Base-by-base conservation (phyloP, 2,113 vertebrate genomes). In the Rhinoderma darwinii region DNA sequence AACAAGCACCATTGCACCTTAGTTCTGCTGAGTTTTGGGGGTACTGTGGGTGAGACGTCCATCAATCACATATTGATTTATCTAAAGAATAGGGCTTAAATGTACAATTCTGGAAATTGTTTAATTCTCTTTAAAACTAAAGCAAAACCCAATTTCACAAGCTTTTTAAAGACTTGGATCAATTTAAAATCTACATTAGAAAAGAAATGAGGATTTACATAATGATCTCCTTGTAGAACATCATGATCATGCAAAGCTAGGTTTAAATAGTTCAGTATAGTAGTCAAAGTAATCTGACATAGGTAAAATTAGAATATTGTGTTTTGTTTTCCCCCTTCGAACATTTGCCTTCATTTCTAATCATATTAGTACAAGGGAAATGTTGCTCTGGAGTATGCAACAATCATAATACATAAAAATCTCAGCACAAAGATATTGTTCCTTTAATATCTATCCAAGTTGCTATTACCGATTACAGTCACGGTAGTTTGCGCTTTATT, bases 261-360 rank as follows among this genome's bases (percentile, higher is more conserved):
- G 27, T 51, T 51, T 77, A 32, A 72, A 17, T 11, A 25, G 25
- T 25, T 30, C 22, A 5, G n/a, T 30, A 75, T 44, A 76, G 74
- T 44, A 74, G 41, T 39, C 20, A 25, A n/a, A 74, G 37, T 74
- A 76, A 76, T 76, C 20, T 50, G 32, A 20, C 37, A 73, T 2
- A 8, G 2, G 20, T 20, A 73, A 73, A 12, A 41, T 41, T 11
- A 25, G 37, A 75, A 44, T 75, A 11, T 41, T 25, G 4, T 41
- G 12, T 72, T 68, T 68, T 68, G 10, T 72, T 25, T 66, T 12
- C 14, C 44, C 61, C 4, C 61, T 32, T 32, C 30, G 8, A 32
- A 77, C 47, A 32, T 77, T 50, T 30, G 44, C 44, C 47, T 77
- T 47, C 3, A 76, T 76, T 76, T 76, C 43, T 50, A 50, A 77